These are phyloP conservation scores for Meliscaeva auricollis DNA, from an alignment of 2,888 invertebrate species.

Conservation along the genomic window DNA sequence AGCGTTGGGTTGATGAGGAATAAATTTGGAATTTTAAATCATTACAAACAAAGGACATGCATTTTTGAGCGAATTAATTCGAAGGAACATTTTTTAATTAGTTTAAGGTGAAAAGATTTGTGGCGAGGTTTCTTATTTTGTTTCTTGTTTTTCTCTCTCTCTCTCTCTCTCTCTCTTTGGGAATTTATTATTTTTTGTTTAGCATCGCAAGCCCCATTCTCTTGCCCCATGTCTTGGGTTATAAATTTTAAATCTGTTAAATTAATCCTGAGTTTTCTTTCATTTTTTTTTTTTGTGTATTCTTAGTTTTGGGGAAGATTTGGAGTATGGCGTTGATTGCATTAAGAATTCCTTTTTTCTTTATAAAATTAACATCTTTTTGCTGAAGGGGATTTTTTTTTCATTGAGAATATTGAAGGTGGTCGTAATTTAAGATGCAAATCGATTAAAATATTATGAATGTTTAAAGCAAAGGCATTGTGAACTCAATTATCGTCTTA, in stretches of 20 bases:
- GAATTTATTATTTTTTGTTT: conserved; percentile 77
- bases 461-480: too few relatives aligned
- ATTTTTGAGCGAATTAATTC: conserved; percentile 76
- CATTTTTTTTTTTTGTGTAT: conserved; percentile 24
- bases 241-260: conserved; percentile 84
- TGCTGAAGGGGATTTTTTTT: neutral
- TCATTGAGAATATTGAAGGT: neutral
- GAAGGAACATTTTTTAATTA: conserved; percentile 81
- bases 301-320: neutral
- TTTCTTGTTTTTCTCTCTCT: neutral
- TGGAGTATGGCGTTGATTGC: conserved; percentile 62
- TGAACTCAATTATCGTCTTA: too few relatives aligned
- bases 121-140: conserved; percentile 66
- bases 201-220: conserved; percentile 7
- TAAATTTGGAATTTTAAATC: conserved; percentile 70
- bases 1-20: neutral
- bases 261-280: conserved; percentile 79
- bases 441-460: neutral
- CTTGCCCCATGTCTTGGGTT: conserved; percentile 77
- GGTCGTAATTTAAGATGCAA: conserved; percentile 17
- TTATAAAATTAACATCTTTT: conserved; percentile 56
- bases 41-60: conserved; percentile 75
- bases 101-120: conserved; percentile 81
- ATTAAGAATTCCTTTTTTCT: conserved; percentile 68
- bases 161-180: conserved; percentile 45